Evolutionary conservation across 2,113 vertebrate genomes (phyloP).

Genomic region (Mohoua ochrocephala): DNA sequence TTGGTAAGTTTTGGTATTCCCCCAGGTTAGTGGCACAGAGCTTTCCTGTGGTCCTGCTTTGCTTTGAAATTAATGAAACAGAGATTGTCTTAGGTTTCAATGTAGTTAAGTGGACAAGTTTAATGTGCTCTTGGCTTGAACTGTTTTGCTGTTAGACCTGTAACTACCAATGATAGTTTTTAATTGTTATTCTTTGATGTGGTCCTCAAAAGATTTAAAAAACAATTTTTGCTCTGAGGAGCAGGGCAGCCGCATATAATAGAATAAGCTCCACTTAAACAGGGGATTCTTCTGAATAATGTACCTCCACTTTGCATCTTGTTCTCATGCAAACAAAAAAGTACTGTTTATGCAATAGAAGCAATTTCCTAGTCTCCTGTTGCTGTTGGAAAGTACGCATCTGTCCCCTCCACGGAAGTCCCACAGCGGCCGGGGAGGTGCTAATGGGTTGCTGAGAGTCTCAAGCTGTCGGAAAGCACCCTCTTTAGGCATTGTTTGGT

Average conservation of each 20-base stretch:
- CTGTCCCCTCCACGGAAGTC: fast-evolving
- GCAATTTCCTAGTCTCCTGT: not conserved
- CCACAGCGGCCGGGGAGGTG: not conserved
- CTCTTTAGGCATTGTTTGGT: not conserved
- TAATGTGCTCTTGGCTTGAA: not conserved
- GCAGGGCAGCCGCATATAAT: not conserved
- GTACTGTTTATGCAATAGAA: not conserved
- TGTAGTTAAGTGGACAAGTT: not conserved
- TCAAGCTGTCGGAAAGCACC: not conserved
- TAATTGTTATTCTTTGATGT: not conserved
- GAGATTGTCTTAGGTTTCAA: fast-evolving
- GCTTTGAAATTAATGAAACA: not conserved
- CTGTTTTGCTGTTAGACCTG: not conserved
- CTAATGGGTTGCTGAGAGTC: not conserved
- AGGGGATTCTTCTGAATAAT: not conserved
- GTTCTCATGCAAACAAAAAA: not conserved
- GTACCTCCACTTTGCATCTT: not conserved
- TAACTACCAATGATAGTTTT: not conserved
- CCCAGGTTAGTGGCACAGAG: not conserved
- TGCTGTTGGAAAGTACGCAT: not conserved
- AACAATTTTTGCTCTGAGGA: not conserved
- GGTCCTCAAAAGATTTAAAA: not conserved
- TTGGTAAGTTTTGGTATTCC: not conserved
- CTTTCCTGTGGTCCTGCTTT: not conserved
- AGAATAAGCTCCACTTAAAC: not conserved